Conservation (phyloP, 2,113 vertebrate genomes). For the Plecturocebus donacophilus region DNA sequence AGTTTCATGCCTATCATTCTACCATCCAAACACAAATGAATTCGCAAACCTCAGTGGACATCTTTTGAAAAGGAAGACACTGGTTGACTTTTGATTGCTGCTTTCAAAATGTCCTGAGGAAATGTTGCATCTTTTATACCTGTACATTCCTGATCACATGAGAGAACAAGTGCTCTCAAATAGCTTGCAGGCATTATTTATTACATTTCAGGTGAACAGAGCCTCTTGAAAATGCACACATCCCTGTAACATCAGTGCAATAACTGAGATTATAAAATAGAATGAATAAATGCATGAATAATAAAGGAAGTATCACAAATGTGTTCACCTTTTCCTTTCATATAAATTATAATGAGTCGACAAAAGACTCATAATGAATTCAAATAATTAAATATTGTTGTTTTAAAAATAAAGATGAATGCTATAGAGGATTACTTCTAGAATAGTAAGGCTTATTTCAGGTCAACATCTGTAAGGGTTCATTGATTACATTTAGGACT, state of each 20-base stretch:
- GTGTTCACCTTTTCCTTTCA: neutral
- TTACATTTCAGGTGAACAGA: neutral
- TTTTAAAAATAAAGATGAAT: neutral
- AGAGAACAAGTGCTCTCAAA: neutral
- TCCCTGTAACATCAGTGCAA: neutral
- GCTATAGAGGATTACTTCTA: neutral
- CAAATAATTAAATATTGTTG: neutral
- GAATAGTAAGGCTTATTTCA: neutral
- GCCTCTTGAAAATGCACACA: neutral
- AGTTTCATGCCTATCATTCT: conserved; percentile 49
- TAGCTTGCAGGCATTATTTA: neutral
- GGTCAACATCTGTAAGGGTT: neutral
- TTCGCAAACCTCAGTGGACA: conserved; percentile 53
- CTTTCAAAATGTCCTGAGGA: conserved; percentile 37
- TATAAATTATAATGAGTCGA: neutral
- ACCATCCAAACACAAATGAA: conserved; percentile 32
- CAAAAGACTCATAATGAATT: neutral
- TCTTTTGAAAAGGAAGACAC: conserved; percentile 51
- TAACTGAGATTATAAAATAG: neutral
- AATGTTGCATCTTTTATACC: neutral
- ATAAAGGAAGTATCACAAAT: conserved; percentile 1
- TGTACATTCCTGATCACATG: neutral
- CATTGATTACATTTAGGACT: neutral
- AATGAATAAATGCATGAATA: conserved; percentile 33
- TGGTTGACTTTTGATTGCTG: neutral